phyloP scores from a whole-genome alignment of 2,888 invertebrate species.

The Geophilus truncorum region DNA sequence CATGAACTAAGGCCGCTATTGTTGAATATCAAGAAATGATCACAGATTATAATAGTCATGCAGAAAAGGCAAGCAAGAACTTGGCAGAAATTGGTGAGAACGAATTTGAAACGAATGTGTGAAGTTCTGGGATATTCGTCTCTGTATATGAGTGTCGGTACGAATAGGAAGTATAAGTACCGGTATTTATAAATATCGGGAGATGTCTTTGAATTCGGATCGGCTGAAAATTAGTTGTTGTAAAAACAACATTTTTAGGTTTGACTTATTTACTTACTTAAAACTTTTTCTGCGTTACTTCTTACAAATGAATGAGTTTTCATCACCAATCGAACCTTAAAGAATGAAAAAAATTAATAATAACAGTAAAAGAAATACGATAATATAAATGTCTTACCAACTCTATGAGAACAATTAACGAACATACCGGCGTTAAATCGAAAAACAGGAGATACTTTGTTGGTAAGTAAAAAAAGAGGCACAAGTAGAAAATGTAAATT shows the following conservation, averaged over 20 bases:
- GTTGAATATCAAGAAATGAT: slow-evolving; percentile 64
- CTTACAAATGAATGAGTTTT: background rate
- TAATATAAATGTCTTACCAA: background rate
- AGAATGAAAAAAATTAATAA: too few relatives aligned
- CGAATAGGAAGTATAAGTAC: background rate
- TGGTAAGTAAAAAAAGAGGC: slow-evolving; percentile 49
- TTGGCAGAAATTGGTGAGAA: slow-evolving; percentile 65
- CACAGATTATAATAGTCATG: slow-evolving; percentile 72
- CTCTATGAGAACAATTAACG: background rate
- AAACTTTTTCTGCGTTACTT: background rate
- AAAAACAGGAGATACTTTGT: background rate
- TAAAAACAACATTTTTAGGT: background rate
- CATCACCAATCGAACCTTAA: background rate
- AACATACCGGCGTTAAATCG: background rate
- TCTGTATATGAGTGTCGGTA: background rate
- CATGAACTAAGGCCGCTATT: slow-evolving; percentile 56
- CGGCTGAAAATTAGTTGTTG: background rate
- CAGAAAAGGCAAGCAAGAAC: slow-evolving; percentile 73
- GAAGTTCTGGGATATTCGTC: slow-evolving; percentile 1
- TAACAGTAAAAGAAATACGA: background rate
- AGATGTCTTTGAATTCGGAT: background rate
- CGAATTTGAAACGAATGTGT: slow-evolving; percentile 66
- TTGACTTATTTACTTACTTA: background rate
- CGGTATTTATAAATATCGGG: background rate
- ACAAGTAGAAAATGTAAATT: slow-evolving; percentile 46